Base-by-base conservation (phyloP, 2,113 vertebrate species). In the Ammodytes dubius region DNA sequence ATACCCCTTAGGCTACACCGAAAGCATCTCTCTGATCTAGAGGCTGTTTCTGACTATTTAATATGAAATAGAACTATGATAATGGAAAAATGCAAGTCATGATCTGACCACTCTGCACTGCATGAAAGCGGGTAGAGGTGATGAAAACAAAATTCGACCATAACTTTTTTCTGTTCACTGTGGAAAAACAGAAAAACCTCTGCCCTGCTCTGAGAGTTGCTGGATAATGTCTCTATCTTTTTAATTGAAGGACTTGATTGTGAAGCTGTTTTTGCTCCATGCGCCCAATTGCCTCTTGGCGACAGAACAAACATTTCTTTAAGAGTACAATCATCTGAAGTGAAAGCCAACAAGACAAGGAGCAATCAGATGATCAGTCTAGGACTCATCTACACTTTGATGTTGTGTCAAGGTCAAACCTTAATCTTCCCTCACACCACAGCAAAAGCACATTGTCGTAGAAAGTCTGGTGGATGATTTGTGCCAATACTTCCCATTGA, bases 331-430 rank as follows among this genome's bases (percentile, higher is more conserved):
- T 90, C 83, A 85, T 82, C 54, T 84, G 57, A 78, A 91, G 84
- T 87, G 74, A 90, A 88, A 79, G 79, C 71, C 46, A 77, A 57
- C 60, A 92, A 79, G 70, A 75, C 57, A 10, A 5, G 50, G 57
- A 60, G 81, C 84, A 92, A 93, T 91, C 89, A 90, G 77, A 78
- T 81, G 79, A 88, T 87, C 86, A 70, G 70, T 9, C 40, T 47
- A 12, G 74, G 69, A 70, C 80, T 83, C 83, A 74, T 89, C 82
- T 82, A 52, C 74, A 72, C 79, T 57, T 52, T 79, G 79, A 74
- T 77, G 83, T 13, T 42, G 70, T 49, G 72, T 86, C 82, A 93
- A 89, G 92, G 91, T 93, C 90, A 85, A 64, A 46, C 60, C 70
- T 74, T 77, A 87, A 85, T 89, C 87, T 87, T 70, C 40, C 54